A percentile compares a stretch with the other conserved stretches of the same genome.
phyloP scores from a whole-genome alignment of 2,797 vertebrate genomes.

The Sebastes baramenuke region DNA sequence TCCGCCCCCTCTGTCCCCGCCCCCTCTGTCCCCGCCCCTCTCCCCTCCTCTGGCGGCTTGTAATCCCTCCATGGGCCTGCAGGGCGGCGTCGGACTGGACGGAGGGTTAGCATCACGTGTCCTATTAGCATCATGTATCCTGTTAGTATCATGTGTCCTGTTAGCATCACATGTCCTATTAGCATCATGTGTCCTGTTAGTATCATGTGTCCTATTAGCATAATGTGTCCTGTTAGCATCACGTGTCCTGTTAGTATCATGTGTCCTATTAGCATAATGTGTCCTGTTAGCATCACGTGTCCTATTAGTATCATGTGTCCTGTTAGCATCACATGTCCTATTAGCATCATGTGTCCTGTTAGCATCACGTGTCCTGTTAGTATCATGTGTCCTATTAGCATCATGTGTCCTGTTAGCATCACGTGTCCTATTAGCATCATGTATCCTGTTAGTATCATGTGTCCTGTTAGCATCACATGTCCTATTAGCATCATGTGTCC shows the following conservation, averaged over 20 bases:
- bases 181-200: accelerated
- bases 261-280: no score
- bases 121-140: neutral
- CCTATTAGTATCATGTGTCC: accelerated
- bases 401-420: no score
- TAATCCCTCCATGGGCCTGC: slow-evolving; percentile 92
- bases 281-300: no score
- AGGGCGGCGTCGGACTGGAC: slow-evolving; percentile 89
- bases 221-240: no score
- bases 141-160: no score
- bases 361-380: no score
- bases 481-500: no score
- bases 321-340: accelerated
- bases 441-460: accelerated
- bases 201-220: no score
- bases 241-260: accelerated
- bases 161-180: no score
- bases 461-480: no score
- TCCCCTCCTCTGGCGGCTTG: slow-evolving; percentile 80
- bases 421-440: no score
- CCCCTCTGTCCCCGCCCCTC: slow-evolving; percentile 67
- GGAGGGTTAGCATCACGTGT: slow-evolving; percentile 60
- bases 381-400: accelerated
- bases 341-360: no score
- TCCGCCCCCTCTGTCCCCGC: slow-evolving; percentile 74